Evolutionary conservation across 2,888 invertebrate species (phyloP).

Genomic region (Syrphus vitripennis): DNA sequence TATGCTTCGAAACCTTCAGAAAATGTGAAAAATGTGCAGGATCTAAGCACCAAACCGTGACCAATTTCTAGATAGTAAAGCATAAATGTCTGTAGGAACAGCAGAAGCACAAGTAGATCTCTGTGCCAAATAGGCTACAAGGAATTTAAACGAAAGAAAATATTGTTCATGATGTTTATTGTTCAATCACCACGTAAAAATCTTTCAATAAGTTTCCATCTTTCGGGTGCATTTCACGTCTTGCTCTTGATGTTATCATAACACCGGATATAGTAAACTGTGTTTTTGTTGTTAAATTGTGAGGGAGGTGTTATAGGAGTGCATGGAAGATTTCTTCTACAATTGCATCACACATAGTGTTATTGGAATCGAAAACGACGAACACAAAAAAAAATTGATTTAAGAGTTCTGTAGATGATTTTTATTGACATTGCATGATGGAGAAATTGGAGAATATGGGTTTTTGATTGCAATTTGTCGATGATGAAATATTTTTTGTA

Average conservation of each 20-base stretch:
- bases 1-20: not conserved
- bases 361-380: not conserved
- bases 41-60: conserved; percentile 53
- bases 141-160: conserved; percentile 2
- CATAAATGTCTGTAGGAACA: not conserved
- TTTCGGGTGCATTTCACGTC: conserved; percentile 46
- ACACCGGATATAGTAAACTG: conserved; percentile 15
- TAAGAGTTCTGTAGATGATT: conserved; percentile 23
- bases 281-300: not conserved
- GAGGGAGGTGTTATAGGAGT: not conserved
- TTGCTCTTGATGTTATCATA: conserved; percentile 56
- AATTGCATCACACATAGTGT: not conserved
- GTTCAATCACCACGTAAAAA: conserved; percentile 71
- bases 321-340: not conserved
- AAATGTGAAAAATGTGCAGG: conserved; percentile 48
- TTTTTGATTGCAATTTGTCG: not conserved
- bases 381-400: conserved; percentile 14
- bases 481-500: not conserved
- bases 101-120: conserved; percentile 12
- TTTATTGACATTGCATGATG: conserved; percentile 35
- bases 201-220: conserved; percentile 67
- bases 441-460: not conserved
- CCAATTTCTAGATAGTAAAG: conserved; percentile 53
- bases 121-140: conserved; percentile 68
- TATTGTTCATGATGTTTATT: conserved; percentile 69